phyloP scores from a whole-genome alignment of 1,140 invertebrate genomes.

The Calosoma granatense region DNA sequence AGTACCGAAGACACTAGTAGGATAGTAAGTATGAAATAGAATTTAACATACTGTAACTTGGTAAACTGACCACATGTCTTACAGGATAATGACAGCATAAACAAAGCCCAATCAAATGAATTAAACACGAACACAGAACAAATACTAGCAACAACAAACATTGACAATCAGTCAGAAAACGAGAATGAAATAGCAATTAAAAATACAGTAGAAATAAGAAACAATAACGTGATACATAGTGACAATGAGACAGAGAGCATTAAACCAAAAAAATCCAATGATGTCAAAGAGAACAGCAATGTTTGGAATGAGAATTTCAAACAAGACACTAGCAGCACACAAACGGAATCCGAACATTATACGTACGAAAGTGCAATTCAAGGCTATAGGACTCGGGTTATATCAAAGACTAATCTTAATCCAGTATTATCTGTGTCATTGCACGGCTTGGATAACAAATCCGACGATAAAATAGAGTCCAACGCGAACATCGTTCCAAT shows the following conservation, averaged over 20 bases:
- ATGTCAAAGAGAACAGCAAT: background rate
- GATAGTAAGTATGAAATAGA: slow-evolving; percentile 15
- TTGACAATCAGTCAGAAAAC: background rate
- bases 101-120: background rate
- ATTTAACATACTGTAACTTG: background rate
- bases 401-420: slow-evolving; percentile 38
- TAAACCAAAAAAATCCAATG: background rate
- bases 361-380: slow-evolving; percentile 80
- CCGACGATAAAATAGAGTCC: background rate
- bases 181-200: background rate
- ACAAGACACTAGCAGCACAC: slow-evolving; percentile 30
- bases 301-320: background rate
- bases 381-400: slow-evolving; percentile 64
- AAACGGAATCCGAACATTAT: slow-evolving; percentile 61
- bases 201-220: background rate
- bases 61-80: background rate
- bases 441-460: slow-evolving; percentile 32
- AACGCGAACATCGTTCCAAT: slow-evolving; percentile 32
- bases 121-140: background rate
- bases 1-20: slow-evolving; percentile 32
- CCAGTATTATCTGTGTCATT: slow-evolving; percentile 24
- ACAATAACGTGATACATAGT: too few species aligned
- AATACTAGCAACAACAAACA: background rate
- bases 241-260: too few species aligned
- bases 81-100: background rate